Evolutionary conservation across 2,888 invertebrate genomes (phyloP).

Genomic region (Drosophila nigritarsus): DNA sequence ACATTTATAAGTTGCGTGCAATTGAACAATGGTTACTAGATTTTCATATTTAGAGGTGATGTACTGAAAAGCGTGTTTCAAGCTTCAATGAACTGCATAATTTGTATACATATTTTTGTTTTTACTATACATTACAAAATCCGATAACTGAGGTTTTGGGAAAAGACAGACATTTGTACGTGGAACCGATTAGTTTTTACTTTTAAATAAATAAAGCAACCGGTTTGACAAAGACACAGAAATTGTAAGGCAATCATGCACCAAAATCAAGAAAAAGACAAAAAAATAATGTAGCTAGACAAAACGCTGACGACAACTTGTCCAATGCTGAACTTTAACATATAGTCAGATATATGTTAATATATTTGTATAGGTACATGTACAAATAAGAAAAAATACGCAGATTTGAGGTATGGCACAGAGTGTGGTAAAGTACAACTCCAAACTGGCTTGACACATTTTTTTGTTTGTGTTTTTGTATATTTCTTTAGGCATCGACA

Average conservation of each 20-base stretch:
- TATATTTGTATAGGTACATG: background rate
- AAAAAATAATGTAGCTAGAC: constrained; percentile 25
- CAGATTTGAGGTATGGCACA: constrained; percentile 24
- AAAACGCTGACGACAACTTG: constrained; percentile 35
- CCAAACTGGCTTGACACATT: constrained; percentile 55
- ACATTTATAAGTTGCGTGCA: constrained; percentile 38
- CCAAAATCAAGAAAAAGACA: constrained; percentile 33
- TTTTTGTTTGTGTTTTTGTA: constrained; percentile 1
- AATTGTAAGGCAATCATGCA: constrained; percentile 34
- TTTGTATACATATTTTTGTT: constrained; percentile 12
- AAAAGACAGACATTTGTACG: constrained; percentile 21
- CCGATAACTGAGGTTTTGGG: constrained; percentile 45
- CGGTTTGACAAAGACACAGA: constrained; percentile 59
- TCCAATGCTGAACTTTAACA: constrained; percentile 71
- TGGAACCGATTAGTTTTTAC: constrained; percentile 46
- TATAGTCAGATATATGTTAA: constrained; percentile 48
- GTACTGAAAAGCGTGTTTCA: constrained; percentile 38
- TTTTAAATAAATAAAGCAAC: constrained; percentile 67
- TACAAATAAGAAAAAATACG: constrained; percentile 1
- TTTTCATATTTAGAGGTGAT: constrained; percentile 24
- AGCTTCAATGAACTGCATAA: constrained; percentile 47
- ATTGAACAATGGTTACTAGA: constrained; percentile 31
- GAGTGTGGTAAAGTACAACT: constrained; percentile 16
- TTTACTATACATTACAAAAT: constrained; percentile 50
- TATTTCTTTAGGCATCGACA: constrained; percentile 37